Evolutionary conservation across 2,888 invertebrate genomes (phyloP), one percentile per base, ranked within the genome.

Genomic region (Dryocosmus kuriphilus): DNA sequence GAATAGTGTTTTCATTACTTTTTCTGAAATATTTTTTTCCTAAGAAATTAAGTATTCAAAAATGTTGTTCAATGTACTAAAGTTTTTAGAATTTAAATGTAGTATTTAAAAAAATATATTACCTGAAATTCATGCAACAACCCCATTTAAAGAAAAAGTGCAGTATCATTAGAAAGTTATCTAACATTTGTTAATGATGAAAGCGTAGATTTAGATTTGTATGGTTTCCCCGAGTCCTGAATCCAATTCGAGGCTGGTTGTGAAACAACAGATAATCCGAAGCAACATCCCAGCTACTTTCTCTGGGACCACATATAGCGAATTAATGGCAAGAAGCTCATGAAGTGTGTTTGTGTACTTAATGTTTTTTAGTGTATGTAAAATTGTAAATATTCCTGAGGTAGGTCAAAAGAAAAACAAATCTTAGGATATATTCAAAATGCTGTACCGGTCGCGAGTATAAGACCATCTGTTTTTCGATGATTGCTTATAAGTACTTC

Each of bases 381-480:
- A 63, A 38, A 51, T 55, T 75, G 32, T 67, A 22, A 63, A 38
- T 57, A 77, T 24, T 57, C 41, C 76, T 41, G 14, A 76, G 67
- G 46, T 8, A 71, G 32, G 73, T 32, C 75, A 41, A 63, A 77
- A 80, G 57, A 67, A 77, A 74, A 80, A 77, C n/a, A 73, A 67
- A 55, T 55, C 16, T 8, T 22, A 38, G 19, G 22, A 55, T 35
- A 22, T 35, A 22, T 63, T 63, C n/a, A n/a, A n/a, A 35, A 5
- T 35, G n/a, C n/a, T 22, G 9, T 35, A 11, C 35, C 11, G 11
- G n/a, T n/a, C n/a, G n/a, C n/a, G n/a, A n/a, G n/a, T n/a, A n/a
- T n/a, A n/a, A n/a, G n/a, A n/a, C n/a, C n/a, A n/a, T n/a, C n/a
- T n/a, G n/a, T n/a, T n/a, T n/a, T n/a, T n/a, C n/a, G n/a, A n/a